Evolutionary conservation across 2,888 invertebrate genomes (phyloP).

Genomic region (Trimorus sp.): DNA sequence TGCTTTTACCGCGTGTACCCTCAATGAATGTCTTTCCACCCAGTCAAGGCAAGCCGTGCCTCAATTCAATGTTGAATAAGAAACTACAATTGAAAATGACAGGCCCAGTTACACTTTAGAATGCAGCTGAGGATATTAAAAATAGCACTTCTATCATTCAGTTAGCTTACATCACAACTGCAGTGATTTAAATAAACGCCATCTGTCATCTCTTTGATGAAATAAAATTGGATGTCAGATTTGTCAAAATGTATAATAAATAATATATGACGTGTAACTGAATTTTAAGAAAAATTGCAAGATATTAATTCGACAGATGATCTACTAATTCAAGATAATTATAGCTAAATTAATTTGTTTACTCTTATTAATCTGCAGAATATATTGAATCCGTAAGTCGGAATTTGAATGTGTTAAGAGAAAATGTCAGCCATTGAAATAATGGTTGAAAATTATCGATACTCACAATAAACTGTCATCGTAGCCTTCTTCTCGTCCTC

Average conservation of each 20-base stretch:
- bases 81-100: slow-evolving; percentile 26
- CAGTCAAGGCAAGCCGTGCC: slow-evolving; percentile 10
- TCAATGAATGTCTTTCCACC: slow-evolving; percentile 20
- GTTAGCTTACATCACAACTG: neutral
- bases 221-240: no score
- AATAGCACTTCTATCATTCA: slow-evolving; percentile 20
- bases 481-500: slow-evolving; percentile 82
- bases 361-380: no score
- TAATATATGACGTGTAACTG: no score
- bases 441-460: slow-evolving; percentile 23
- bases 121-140: slow-evolving; percentile 3
- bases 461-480: slow-evolving; percentile 84
- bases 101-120: slow-evolving; percentile 7
- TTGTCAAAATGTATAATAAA: no score
- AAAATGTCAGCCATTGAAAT: neutral
- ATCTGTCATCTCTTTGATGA: no score
- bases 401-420: neutral
- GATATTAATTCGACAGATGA: no score
- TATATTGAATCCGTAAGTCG: neutral
- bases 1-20: slow-evolving; percentile 20
- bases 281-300: no score
- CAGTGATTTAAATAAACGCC: no score
- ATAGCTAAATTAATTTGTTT: no score
- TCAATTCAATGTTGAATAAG: slow-evolving; percentile 29
- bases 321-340: no score